phyloP scores from a whole-genome alignment of 2,797 vertebrate species.

The Melanotaenia parkinsoni region DNA sequence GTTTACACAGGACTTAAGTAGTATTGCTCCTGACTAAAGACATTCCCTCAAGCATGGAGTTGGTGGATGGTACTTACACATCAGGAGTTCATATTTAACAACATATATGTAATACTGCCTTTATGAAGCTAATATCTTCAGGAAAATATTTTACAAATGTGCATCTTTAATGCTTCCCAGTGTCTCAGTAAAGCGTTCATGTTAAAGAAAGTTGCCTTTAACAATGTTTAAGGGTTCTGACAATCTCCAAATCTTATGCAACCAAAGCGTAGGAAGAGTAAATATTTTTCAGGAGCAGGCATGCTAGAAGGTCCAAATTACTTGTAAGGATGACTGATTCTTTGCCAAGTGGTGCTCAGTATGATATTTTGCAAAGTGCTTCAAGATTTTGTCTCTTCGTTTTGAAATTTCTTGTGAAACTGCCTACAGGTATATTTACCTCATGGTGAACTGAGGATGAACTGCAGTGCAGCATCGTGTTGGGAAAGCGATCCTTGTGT shows the following conservation, averaged over 20 bases:
- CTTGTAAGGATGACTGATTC: conserved; percentile 65
- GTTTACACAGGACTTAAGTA: conserved; percentile 70
- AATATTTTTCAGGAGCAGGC: conserved; percentile 66
- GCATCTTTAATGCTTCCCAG: no score
- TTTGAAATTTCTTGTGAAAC: conserved; percentile 58
- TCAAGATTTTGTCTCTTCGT: conserved; percentile 60
- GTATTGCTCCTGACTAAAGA: conserved; percentile 52
- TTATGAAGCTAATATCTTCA: no score
- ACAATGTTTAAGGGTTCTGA: conserved; percentile 46
- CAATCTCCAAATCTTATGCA: conserved; percentile 48
- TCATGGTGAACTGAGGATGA: conserved; percentile 61
- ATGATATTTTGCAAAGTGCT: conserved; percentile 67
- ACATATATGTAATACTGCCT: conserved; percentile 5
- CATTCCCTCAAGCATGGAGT: conserved; percentile 39
- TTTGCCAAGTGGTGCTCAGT: conserved; percentile 60
- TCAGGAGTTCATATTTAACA: conserved; percentile 45
- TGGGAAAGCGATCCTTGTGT: conserved; percentile 39
- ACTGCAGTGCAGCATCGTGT: conserved; percentile 47
- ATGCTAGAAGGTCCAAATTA: conserved; percentile 60
- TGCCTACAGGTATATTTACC: conserved; percentile 47
- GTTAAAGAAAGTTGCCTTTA: conserved; percentile 30
- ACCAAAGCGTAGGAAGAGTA: conserved; percentile 55
- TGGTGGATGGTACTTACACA: conserved; percentile 51
- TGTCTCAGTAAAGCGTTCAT: conserved; percentile 15
- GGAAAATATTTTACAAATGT: no score